A percentile compares a stretch with the other conserved stretches of the same genome.
Evolutionary conservation across 2,113 vertebrate species (phyloP).

Genomic region (Ctenomys sociabilis): DNA sequence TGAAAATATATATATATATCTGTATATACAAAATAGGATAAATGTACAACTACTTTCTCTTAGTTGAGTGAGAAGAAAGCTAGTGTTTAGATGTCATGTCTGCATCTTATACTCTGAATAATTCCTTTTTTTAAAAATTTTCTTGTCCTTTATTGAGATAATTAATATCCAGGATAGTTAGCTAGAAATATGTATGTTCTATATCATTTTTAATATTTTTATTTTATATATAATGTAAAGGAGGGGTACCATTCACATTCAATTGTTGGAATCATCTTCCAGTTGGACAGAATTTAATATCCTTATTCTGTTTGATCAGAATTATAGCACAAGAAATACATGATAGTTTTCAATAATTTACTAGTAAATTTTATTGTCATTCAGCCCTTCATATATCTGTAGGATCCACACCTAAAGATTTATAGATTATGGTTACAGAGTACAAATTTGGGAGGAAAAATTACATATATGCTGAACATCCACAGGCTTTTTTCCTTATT

Average conservation of each 20-base stretch:
- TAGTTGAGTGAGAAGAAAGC: too few relatives aligned
- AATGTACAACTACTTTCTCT: too few relatives aligned
- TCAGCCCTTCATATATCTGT: not conserved
- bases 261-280: conserved; percentile 9
- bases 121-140: conserved; percentile 16
- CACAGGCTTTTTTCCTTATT: not conserved
- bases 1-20: too few relatives aligned
- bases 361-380: not conserved
- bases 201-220: conserved; percentile 40
- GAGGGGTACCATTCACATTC: not conserved
- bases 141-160: not conserved
- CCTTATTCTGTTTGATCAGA: conserved; percentile 27
- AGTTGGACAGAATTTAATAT: not conserved
- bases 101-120: too few relatives aligned
- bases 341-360: conserved; percentile 37
- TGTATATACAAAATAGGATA: too few relatives aligned
- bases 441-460: not conserved
- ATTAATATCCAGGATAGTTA: conserved; percentile 5
- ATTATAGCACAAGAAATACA: not conserved
- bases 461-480: not conserved
- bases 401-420: not conserved
- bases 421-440: not conserved
- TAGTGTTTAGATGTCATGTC: too few relatives aligned
- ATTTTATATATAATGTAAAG: not conserved
- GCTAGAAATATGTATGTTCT: not conserved